Base-by-base conservation (phyloP, 2,888 invertebrate species). In the Machimus atricapillus region DNA sequence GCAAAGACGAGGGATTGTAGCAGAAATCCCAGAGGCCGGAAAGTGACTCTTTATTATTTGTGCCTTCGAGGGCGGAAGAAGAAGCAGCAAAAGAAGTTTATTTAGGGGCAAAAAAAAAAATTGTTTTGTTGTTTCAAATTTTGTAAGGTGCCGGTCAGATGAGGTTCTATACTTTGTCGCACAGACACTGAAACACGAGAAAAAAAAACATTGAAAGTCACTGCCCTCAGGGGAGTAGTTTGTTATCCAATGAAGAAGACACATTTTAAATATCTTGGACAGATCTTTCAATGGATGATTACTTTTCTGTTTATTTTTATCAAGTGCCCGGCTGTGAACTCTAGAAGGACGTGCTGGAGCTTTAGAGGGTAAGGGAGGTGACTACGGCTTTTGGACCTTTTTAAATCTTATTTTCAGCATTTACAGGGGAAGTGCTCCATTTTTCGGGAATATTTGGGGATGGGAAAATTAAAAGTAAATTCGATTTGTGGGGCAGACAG, bases 381-480 rank as follows among this genome's bases (percentile, higher is more conserved):
- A 16, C 56, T n/a, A 4, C 7, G 56, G 7, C 19, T 56, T 56
- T 66, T 66, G 23, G 23, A n/a, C 23, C 66, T 76, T 31, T 34
- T 76, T 76, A 76, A 16, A 40, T 78, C 43, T 78, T 43, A 37
- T 40, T 78, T 78, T 23, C 78, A n/a, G 23, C 23, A n/a, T 43
- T 40, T 40, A 78, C 19, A 2, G 78, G 19, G 37, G 78, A 46
- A 43, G 16, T 78, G 40, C 34, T 19, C 14, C 27, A n/a, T 37
- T 66, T 43, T 77, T 78, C 9, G 78, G 7, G 8, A 7, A 14
- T 43, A 78, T 7, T 46, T 23, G 19, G 78, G 43, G 78, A 78
- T 43, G 23, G 23, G 78, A 9, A 43, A 43, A 78, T 78, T 78
- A 78, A 78, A 78, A 78, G 78, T 43, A 78, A 78, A 78, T 78